A percentile compares a stretch with the other conserved stretches of the same genome.
phyloP scores from a whole-genome alignment of 2,888 invertebrate genomes.

The Drosophila seclusa region DNA sequence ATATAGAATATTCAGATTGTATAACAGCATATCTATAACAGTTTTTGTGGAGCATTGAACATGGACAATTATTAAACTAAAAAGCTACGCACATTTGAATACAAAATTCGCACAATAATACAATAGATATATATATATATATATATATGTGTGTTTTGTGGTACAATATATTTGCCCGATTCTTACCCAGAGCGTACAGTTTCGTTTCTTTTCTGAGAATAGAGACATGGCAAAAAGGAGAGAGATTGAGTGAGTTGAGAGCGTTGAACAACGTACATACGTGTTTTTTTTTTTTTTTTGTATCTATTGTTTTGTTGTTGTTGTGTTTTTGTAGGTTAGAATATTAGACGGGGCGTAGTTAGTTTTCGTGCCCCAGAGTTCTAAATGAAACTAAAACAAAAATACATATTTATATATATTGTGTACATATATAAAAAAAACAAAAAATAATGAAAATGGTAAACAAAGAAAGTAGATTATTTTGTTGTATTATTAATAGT shows the following conservation, averaged over 20 bases:
- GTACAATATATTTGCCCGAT: conserved; percentile 45
- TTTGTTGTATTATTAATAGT: conserved; percentile 40
- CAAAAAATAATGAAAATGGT: conserved; percentile 19
- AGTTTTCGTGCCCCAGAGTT: conserved; percentile 47
- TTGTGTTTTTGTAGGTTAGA: conserved; percentile 35
- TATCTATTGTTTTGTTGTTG: conserved; percentile 25
- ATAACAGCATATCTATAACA: conserved; percentile 53
- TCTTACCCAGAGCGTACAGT: conserved; percentile 62
- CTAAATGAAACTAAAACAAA: conserved; percentile 58
- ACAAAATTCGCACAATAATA: conserved; percentile 47
- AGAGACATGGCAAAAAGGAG: conserved; percentile 43
- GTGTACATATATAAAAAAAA: background rate
- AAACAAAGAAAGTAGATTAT: conserved; percentile 34
- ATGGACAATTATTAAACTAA: conserved; percentile 59
- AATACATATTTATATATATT: conserved; percentile 26
- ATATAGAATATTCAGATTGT: conserved; percentile 39
- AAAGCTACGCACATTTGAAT: conserved; percentile 69
- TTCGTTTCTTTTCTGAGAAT: conserved; percentile 51
- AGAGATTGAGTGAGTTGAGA: conserved; percentile 32
- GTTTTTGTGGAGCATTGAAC: conserved; percentile 60
- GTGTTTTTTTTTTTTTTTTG: conserved; percentile 13
- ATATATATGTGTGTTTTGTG: conserved; percentile 24
- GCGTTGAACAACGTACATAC: conserved; percentile 50
- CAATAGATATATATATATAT: conserved; percentile 7
- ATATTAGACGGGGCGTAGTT: conserved; percentile 42